A percentile compares a stretch with the other conserved stretches of the same genome.
Conservation (phyloP, 2,888 invertebrate species). For the Platerodrilus igneus region DNA sequence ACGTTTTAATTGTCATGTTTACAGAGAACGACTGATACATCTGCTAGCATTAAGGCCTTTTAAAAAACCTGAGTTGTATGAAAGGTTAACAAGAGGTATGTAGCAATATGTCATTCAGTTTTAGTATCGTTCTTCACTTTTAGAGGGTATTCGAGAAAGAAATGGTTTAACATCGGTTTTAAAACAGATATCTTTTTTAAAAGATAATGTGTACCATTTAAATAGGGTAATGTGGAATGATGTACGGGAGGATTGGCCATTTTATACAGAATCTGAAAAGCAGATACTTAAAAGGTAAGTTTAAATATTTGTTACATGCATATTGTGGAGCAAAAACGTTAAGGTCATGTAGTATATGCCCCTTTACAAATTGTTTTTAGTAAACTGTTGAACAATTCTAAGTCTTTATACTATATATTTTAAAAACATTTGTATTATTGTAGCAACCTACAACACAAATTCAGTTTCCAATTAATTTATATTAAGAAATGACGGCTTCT, state of each 20-base stretch:
- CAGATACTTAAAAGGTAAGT: slow-evolving; percentile 77
- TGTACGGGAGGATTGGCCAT: slow-evolving; percentile 91
- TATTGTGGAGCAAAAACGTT: slow-evolving; percentile 4
- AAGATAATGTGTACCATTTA: slow-evolving; percentile 86
- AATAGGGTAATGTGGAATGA: slow-evolving; percentile 87
- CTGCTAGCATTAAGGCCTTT: slow-evolving; percentile 87
- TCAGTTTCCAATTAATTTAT: no score
- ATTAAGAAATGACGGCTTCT: no score
- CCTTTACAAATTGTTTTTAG: no score
- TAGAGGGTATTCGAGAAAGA: slow-evolving; percentile 85
- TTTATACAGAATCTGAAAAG: slow-evolving; percentile 85
- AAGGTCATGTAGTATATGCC: slow-evolving; percentile 2
- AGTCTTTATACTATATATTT: no score
- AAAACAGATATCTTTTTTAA: slow-evolving; percentile 73
- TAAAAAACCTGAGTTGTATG: slow-evolving; percentile 87
- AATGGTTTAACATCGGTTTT: slow-evolving; percentile 71
- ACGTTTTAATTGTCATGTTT: slow-evolving; percentile 47
- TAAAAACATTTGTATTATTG: no score
- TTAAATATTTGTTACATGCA: background rate
- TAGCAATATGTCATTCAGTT: slow-evolving; percentile 23
- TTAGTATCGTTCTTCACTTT: slow-evolving; percentile 29
- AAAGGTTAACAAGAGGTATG: slow-evolving; percentile 76
- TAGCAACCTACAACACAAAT: no score
- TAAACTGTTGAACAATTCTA: no score
- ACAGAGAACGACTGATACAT: slow-evolving; percentile 90